Base-by-base conservation (phyloP, 1,140 invertebrate genomes). In the Saccostrea echinata region DNA sequence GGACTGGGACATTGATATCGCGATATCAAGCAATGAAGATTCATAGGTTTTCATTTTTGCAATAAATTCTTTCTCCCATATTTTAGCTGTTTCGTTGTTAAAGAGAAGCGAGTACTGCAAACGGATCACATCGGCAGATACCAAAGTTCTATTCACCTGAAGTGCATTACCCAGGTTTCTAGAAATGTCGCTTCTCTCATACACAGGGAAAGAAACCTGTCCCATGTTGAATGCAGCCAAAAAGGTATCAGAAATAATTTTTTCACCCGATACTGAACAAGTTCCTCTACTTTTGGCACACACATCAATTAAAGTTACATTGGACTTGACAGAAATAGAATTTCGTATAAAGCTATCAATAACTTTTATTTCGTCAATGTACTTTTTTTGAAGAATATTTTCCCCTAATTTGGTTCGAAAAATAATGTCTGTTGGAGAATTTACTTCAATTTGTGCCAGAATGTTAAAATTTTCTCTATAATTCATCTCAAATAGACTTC, bases 1-100 rank as follows among this genome's bases (percentile, higher is more conserved):
- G 12, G 90, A 91, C 16, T 90, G 51, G 0, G 91, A 90, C 4
- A 84, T 82, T 21, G 82, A 80, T 27, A 88, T 87, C 0, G 82
- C 55, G 12, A 92, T 53, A 3, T 90, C 84, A 2, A 68, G 68
- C 0, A 76, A 12, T n/a, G 33, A 83, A 4, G 84, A 52, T 8
- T 55, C 64, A 21, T 86, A 43, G n/a, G 27, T n/a, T 21, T 21
- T 18, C 64, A 88, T 68, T 12, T 33, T 51, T 1, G 86, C 18
- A 4, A 86, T 57, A 64, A 88, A 88, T 21, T 83, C 12, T 24
- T 71, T n/a, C 21, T 86, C 84, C 88, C 88, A 88, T 1, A 33
- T 24, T 55, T 16, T 68, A 30, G 27, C 35, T 3, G 18, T n/a
- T 12, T 83, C 55, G 8, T 81, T 88, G n/a, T 88, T 27, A 0